Evolutionary conservation across 1,140 invertebrate genomes (phyloP), one percentile per base, ranked within the genome.

Genomic region (Hestina assimilis): DNA sequence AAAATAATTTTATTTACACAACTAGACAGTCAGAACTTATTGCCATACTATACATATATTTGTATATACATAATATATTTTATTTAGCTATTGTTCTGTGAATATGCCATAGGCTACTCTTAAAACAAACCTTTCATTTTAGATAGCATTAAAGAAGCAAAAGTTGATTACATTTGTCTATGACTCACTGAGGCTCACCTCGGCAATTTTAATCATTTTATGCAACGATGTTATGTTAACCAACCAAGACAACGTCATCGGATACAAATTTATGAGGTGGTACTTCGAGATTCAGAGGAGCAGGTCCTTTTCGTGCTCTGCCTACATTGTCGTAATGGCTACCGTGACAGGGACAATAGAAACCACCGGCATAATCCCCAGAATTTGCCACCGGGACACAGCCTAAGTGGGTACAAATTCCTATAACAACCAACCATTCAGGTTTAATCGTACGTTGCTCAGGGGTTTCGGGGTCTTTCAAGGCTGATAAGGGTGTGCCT

Each of bases 271-370:
- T 80, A 77, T 97, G 94, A 15, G 89, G 76, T 15, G 96, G 96
- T 35, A 97, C 90, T 81, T 95, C 93, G 54, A 97, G 84, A 80
- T 97, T 97, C 0, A 92, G 84, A 20, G 96, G 95, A 20, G 96
- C 96, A 14, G 96, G 96, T 12, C 96, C 96, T 89, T 95, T 96
- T 8, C 95, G 91, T 62, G 96, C 93, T 59, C 96, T 89, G 1
- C 96, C 96, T 26, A 95, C 92, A 11, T 92, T 93, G 79, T 97
- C 96, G 75, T 96, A 98, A 82, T 98, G 96, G 53, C 96, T 97
- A 17, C 96, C 96, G 71, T 98, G 97, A 79, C 96, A 98, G 0
- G 96, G 96, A 76, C 96, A 98, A 76, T 96, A 97, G 72, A 96
- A 97, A 11, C 96, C 96, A 4, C 84, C 84, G 1, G 92, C 91